These are phyloP conservation scores for Rhagium mordax DNA, from an alignment of 2,888 invertebrate genomes.

Conservation along the genomic window DNA sequence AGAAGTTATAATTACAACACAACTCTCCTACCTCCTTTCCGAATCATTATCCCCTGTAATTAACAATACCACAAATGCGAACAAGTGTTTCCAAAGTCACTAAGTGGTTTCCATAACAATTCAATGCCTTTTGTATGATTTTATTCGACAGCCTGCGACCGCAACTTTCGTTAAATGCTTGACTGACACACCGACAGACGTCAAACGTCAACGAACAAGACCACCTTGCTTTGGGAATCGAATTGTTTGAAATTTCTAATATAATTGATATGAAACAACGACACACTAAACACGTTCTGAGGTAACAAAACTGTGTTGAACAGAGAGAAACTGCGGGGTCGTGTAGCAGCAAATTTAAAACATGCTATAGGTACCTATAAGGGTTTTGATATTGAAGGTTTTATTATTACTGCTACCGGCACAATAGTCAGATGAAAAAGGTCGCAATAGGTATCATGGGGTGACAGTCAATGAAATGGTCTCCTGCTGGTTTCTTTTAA, in stretches of 20 bases:
- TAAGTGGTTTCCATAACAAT: conserved; percentile 40
- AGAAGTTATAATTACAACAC: too few species aligned
- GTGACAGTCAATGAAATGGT: conserved; percentile 63
- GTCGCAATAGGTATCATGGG: conserved; percentile 67
- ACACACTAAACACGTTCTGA: conserved; percentile 24
- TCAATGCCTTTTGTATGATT: conserved; percentile 49
- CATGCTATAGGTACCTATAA: conserved; percentile 29
- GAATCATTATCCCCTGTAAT: background rate
- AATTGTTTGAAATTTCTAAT: conserved; percentile 33
- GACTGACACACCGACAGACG: conserved; percentile 51
- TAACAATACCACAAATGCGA: conserved; percentile 29
- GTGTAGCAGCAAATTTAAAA: conserved; percentile 35
- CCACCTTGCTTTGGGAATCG: conserved; percentile 67
- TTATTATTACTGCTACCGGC: conserved; percentile 52
- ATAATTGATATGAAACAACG: conserved; percentile 35
- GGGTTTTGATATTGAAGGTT: conserved; percentile 43
- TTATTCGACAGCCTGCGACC: conserved; percentile 61
- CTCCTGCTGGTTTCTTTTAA: conserved; percentile 62
- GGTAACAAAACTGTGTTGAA: background rate
- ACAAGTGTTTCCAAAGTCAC: conserved; percentile 44
- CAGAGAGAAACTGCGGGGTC: conserved; percentile 39
- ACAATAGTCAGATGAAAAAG: conserved; percentile 59
- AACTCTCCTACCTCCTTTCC: background rate
- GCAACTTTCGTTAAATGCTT: conserved; percentile 31
- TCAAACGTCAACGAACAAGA: conserved; percentile 59